phyloP scores from a whole-genome alignment of 2,113 vertebrate species.

The Malurus alboscapulatus region DNA sequence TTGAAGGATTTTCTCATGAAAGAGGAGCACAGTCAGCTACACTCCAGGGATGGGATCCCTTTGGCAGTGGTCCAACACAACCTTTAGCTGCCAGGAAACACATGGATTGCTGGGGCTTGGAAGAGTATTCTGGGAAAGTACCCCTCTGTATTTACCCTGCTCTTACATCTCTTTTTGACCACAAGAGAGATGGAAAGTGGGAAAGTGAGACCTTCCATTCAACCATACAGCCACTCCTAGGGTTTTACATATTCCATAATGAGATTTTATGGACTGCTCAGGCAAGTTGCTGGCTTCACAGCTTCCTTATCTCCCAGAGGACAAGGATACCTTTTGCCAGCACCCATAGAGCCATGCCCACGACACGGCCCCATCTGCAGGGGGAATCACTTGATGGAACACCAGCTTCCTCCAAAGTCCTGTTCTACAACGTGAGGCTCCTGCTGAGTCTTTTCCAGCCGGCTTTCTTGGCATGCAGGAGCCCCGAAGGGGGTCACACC shows the following conservation, averaged over 20 bases:
- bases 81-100: not conserved
- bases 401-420: not conserved
- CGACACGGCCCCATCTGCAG: not conserved
- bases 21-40: not conserved
- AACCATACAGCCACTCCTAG: not conserved
- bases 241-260: not conserved
- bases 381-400: rapidly evolving
- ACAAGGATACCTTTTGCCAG: not conserved
- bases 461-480: not conserved
- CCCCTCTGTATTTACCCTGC: not conserved
- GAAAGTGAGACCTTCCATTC: not conserved
- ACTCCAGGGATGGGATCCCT: not conserved
- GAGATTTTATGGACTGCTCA: not conserved
- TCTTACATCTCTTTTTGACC: not conserved
- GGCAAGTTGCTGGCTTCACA: not conserved
- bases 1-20: not conserved
- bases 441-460: not conserved
- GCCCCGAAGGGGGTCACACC: no score
- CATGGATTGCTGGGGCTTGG: not conserved
- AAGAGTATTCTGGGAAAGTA: not conserved
- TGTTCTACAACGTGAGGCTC: not conserved
- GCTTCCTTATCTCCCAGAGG: not conserved
- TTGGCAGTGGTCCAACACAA: not conserved
- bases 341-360: no score
- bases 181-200: not conserved